Base-by-base conservation (phyloP, 2,888 invertebrate species). In the Erebia ligea region DNA sequence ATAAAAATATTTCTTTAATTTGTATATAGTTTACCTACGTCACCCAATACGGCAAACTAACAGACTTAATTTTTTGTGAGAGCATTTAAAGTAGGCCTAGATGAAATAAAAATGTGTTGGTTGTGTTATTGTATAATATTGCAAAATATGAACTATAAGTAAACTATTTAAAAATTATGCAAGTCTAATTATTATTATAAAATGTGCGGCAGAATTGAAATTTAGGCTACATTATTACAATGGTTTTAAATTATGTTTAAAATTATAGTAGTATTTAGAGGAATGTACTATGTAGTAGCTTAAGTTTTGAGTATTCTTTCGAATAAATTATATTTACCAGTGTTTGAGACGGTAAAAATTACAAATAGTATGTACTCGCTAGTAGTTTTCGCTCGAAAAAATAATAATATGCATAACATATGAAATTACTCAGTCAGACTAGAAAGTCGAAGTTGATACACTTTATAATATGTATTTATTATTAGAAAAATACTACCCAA, bases 241-340 rank as follows among this genome's bases (percentile, higher is more conserved):
- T 21, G 15, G 19, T 21, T 25, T 8, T 1, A 48, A 62, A 21
- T 62, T 17, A n/a, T 59, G 10, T 61, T 62, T 15, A 48, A 48
- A 25, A 13, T 48, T 48, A 25, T 21, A 45, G 62, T 62, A 62
- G 62, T 62, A 21, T 48, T 61, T 72, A 72, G 72, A 66, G 66
- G 69, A 71, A 71, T 71, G 66, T 21, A 34, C 34, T 34, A 57
- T 13, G 69, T 69, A 72, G 69, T 62, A 67, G 62, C 69, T 72
- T 66, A 42, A 62, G 40, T 40, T 57, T 69, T 64, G 50, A 34
- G 48, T 45, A 62, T 54, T 58, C 6, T 40, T 50, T 21, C 11
- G n/a, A 62, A 56, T 15, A 56, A 56, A 17, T 5, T 6, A 19
- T 25, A 25, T 34, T 1, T 56, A 56, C 45, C 45, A 57, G 42